Evolutionary conservation across 1,140 invertebrate genomes (phyloP).

Genomic region (Coptotermes formosanus): DNA sequence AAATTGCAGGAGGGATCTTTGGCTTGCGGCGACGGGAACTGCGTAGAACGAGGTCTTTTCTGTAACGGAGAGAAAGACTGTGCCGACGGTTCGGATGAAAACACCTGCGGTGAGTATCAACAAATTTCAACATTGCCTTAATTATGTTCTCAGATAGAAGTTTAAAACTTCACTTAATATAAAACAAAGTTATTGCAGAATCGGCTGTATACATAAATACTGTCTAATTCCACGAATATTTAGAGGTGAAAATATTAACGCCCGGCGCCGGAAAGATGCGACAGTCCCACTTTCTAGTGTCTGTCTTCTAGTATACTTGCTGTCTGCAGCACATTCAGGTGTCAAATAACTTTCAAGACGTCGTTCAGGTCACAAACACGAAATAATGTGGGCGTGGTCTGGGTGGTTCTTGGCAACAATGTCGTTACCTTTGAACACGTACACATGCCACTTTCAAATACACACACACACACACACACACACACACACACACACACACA

Average conservation of each 20-base stretch:
- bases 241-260: no score
- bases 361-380: neutral
- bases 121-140: no score
- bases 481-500: neutral
- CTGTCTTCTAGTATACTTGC: constrained; percentile 38
- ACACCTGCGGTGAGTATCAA: constrained; percentile 75
- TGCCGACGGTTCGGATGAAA: constrained; percentile 85
- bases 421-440: neutral
- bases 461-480: neutral
- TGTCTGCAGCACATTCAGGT: neutral
- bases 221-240: no score
- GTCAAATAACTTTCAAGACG: constrained; percentile 4
- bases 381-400: neutral
- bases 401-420: constrained; percentile 9
- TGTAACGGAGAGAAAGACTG: constrained; percentile 93
- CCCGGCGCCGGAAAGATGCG: neutral
- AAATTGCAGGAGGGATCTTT: constrained; percentile 68
- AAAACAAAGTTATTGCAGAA: no score
- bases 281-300: neutral
- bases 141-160: no score
- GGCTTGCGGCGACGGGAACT: constrained; percentile 82
- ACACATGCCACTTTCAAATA: neutral
- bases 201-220: no score
- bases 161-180: no score
- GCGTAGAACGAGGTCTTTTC: constrained; percentile 87